Conservation (phyloP, 30 jellyfish, hydroid and myxozoan genomes). For the Turritopsis rubra region DNA sequence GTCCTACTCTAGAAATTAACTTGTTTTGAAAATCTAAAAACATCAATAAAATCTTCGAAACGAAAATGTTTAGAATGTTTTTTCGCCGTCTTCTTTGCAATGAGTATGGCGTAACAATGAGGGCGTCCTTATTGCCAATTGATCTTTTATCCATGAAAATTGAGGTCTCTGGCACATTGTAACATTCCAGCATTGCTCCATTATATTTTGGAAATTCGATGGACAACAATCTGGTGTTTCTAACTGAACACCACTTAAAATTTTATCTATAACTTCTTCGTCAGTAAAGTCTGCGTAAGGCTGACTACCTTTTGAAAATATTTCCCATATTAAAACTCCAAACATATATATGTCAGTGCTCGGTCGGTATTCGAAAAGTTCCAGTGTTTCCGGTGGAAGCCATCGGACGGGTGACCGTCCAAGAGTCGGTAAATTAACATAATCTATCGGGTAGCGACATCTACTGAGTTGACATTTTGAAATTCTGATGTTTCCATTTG, state of each 20-base stretch:
- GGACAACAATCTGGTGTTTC: conserved; percentile 73
- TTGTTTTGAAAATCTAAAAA: not conserved
- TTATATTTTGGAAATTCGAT: not conserved
- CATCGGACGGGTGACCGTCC: conserved; percentile 65
- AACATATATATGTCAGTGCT: conserved; percentile 59
- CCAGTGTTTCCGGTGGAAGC: conserved; percentile 91
- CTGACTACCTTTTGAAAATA: conserved; percentile 53
- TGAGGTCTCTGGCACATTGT: not conserved
- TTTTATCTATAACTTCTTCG: conserved; percentile 39
- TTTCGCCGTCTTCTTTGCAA: not conserved
- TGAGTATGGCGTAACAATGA: not conserved
- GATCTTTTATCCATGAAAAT: not conserved
- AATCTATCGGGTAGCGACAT: conserved; percentile 65
- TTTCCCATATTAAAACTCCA: conserved; percentile 84
- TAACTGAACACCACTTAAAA: conserved; percentile 25
- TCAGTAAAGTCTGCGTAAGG: conserved; percentile 63
- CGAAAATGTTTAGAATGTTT: not conserved
- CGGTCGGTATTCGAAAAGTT: conserved; percentile 28
- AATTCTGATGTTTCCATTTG: conserved; percentile 42
- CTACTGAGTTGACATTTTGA: conserved; percentile 67
- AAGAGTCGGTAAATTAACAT: conserved; percentile 27
- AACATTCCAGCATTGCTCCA: conserved; percentile 31
- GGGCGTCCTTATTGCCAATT: not conserved
- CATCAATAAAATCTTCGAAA: too few relatives aligned
- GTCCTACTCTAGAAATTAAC: not conserved